Evolutionary conservation across 2,888 invertebrate species (phyloP).

Genomic region (Leptogaster cylindrica): DNA sequence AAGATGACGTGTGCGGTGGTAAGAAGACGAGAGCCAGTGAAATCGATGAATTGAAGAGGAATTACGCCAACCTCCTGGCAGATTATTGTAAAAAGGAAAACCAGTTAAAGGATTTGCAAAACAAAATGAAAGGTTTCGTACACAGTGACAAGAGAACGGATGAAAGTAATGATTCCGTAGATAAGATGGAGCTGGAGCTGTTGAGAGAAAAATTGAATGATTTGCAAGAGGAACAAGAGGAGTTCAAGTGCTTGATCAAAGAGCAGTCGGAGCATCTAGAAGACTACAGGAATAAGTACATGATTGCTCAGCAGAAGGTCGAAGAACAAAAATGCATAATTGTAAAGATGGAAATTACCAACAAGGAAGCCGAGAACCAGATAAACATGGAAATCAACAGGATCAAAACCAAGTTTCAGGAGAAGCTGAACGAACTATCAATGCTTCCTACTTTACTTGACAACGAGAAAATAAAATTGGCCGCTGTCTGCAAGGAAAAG

Average conservation of each 20-base stretch:
- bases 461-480: constrained; percentile 55
- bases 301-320: constrained; percentile 58
- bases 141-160: neutral
- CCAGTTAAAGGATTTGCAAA: constrained; percentile 54
- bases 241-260: constrained; percentile 56
- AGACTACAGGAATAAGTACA: constrained; percentile 56
- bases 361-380: constrained; percentile 55
- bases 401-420: constrained; percentile 55
- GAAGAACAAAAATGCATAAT: constrained; percentile 58
- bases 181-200: constrained; percentile 40
- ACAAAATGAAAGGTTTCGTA: constrained; percentile 8
- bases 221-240: constrained; percentile 55
- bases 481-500: constrained; percentile 55
- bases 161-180: neutral
- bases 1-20: neutral
- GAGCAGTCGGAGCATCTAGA: constrained; percentile 56
- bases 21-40: constrained; percentile 51
- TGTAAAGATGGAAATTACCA: constrained; percentile 56
- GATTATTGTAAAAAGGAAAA: constrained; percentile 57
- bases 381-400: constrained; percentile 52
- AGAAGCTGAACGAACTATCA: constrained; percentile 55
- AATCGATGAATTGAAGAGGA: constrained; percentile 56
- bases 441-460: constrained; percentile 56
- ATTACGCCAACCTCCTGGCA: constrained; percentile 55
- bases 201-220: constrained; percentile 38